Percentiles rank a stretch among this genome's conserved stretches.
These are phyloP conservation scores for Rhyacophila brunnea DNA, from an alignment of 1,140 invertebrate genomes.

Conservation along the genomic window DNA sequence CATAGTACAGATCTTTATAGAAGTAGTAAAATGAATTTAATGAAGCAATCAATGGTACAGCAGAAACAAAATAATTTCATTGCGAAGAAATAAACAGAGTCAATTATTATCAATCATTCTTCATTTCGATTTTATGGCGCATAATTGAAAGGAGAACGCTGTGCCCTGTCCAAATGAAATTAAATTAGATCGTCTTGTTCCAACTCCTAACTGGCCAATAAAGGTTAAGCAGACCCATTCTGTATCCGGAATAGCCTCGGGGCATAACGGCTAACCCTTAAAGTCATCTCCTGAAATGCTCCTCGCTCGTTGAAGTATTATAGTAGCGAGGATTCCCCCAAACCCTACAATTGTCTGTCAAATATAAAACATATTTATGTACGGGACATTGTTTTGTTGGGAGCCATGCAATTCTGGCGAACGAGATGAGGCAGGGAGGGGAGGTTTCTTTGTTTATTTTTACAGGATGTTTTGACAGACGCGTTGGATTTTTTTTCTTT, in stretches of 20 bases:
- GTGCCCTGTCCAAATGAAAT: conserved; percentile 8
- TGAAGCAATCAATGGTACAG: too few species aligned
- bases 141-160: not conserved
- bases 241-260: not conserved
- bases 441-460: conserved; percentile 5
- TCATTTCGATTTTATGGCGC: conserved; percentile 7
- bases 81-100: conserved; percentile 3
- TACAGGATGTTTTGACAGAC: too few species aligned
- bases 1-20: too few species aligned
- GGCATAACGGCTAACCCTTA: conserved; percentile 1
- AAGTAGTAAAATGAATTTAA: too few species aligned
- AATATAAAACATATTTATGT: not conserved
- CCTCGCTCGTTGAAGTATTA: not conserved
- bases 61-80: too few species aligned
- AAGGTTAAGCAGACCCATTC: conserved; percentile 14
- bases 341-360: not conserved
- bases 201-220: conserved; percentile 14
- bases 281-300: not conserved
- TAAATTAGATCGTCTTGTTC: conserved; percentile 12
- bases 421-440: not conserved
- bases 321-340: conserved; percentile 3
- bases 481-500: too few species aligned
- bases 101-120: conserved; percentile 14
- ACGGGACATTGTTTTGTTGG: conserved; percentile 8
- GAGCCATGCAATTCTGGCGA: not conserved